Conservation (phyloP, 2,113 vertebrate genomes). For the Cinclus cinclus region DNA sequence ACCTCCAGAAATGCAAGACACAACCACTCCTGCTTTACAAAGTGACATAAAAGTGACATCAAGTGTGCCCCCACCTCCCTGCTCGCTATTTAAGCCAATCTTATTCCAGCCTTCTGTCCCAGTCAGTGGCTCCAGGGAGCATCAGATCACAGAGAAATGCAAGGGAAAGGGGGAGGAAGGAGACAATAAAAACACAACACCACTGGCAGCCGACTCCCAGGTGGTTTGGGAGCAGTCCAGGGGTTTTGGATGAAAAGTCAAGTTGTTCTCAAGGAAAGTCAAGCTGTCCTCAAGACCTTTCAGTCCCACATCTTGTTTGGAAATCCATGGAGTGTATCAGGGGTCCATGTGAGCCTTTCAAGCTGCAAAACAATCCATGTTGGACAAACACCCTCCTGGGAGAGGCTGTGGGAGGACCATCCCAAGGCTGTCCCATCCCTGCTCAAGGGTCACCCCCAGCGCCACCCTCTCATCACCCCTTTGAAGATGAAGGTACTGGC, state of each 20-base stretch:
- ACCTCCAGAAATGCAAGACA: not conserved
- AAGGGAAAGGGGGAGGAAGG: not conserved
- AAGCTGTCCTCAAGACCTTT: not conserved
- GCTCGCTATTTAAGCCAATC: not conserved
- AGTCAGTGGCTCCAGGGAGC: not conserved
- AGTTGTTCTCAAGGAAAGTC: not conserved
- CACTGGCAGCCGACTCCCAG: not conserved
- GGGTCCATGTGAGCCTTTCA: not conserved
- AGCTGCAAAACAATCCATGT: fast-evolving
- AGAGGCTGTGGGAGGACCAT: not conserved
- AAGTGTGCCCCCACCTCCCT: not conserved
- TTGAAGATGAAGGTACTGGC: fast-evolving
- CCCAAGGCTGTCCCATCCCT: fast-evolving
- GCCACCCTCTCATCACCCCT: not conserved
- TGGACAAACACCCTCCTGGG: not conserved
- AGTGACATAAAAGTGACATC: fast-evolving
- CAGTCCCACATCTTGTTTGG: no score
- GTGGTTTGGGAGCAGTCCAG: fast-evolving
- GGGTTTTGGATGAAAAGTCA: not conserved
- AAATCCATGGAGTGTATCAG: fast-evolving
- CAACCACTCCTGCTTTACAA: not conserved
- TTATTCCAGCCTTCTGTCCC: no score
- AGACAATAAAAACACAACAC: not conserved
- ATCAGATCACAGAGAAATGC: not conserved
- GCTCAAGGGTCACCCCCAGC: not conserved